phyloP scores from a whole-genome alignment of 2,888 invertebrate species.

The Noctua comes region DNA sequence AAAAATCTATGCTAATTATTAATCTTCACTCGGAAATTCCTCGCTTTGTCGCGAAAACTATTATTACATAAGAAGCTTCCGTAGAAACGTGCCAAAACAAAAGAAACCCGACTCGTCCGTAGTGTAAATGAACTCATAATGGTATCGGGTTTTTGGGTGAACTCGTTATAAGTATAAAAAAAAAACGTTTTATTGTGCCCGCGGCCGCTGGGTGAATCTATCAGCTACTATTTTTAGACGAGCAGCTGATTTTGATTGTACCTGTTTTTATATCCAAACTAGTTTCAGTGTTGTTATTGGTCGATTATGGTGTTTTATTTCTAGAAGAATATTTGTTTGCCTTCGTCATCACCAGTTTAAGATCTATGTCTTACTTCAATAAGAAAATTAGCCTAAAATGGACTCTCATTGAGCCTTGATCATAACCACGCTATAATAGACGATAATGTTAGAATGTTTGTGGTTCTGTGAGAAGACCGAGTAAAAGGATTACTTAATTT shows the following conservation, averaged over 20 bases:
- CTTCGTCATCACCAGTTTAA: background rate
- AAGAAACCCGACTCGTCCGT: constrained; percentile 23
- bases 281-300: constrained; percentile 9
- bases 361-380: background rate
- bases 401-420: too few species aligned
- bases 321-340: background rate
- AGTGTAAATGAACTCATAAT: constrained; percentile 64
- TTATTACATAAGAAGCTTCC: constrained; percentile 54
- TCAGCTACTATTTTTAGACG: constrained; percentile 22
- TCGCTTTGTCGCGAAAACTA: constrained; percentile 29
- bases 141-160: constrained; percentile 58
- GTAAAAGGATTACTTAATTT: too few species aligned
- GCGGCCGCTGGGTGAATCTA: constrained; percentile 11
- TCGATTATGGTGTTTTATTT: constrained; percentile 1
- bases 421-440: too few species aligned
- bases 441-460: too few species aligned
- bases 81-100: constrained; percentile 39
- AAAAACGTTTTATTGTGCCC: constrained; percentile 9
- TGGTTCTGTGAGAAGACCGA: too few species aligned
- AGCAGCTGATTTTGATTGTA: constrained; percentile 49
- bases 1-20: constrained; percentile 34
- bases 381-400: too few species aligned
- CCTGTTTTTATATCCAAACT: constrained; percentile 28
- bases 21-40: constrained; percentile 26
- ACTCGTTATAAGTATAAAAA: constrained; percentile 47